Evolutionary conservation across 2,797 vertebrate species (phyloP).

Genomic region (Galago senegalensis): DNA sequence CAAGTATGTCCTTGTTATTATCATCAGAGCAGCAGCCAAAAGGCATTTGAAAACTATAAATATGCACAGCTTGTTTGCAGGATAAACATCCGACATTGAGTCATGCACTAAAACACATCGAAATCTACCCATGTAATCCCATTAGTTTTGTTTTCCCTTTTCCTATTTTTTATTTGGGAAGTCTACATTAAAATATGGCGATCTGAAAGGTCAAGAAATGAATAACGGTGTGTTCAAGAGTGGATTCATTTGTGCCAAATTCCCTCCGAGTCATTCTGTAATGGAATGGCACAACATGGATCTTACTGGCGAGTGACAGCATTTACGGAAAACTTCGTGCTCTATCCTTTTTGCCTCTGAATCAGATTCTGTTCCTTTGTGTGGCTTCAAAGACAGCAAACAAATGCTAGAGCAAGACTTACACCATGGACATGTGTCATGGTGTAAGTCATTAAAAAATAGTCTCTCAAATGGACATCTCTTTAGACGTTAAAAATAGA

Average conservation of each 20-base stretch:
- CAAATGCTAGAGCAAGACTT: neutral
- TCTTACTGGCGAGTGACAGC: neutral
- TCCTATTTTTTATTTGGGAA: neutral
- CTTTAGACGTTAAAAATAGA: neutral
- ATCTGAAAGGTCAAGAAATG: neutral
- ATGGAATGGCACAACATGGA: rapidly evolving
- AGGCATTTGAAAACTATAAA: neutral
- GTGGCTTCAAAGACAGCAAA: neutral
- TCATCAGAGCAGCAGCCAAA: neutral
- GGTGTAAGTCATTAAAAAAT: neutral
- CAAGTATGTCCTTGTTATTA: neutral
- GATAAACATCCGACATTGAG: neutral
- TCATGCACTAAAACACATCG: neutral
- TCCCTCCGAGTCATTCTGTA: neutral
- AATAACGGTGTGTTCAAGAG: neutral
- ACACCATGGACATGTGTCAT: neutral
- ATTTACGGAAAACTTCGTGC: neutral
- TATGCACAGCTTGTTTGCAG: neutral
- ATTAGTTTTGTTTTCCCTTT: neutral
- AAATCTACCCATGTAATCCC: neutral
- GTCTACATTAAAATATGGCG: neutral
- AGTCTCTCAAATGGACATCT: neutral
- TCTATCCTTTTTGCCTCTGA: neutral
- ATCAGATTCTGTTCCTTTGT: neutral
- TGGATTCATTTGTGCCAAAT: neutral